Conservation (phyloP, 2,113 vertebrate species). For the Anolis sagrei region DNA sequence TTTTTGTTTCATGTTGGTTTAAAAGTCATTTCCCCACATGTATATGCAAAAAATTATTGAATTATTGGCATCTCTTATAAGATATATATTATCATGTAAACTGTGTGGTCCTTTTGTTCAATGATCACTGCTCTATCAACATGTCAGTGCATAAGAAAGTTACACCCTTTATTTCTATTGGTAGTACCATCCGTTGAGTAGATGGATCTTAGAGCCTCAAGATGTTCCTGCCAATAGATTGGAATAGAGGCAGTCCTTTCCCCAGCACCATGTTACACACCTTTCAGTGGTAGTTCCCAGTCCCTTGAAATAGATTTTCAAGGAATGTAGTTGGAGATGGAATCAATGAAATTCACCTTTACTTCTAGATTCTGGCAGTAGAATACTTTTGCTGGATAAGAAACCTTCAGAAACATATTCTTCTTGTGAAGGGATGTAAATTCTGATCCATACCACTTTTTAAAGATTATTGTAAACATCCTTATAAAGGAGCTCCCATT, state of each 20-base stretch:
- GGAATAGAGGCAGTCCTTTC: background rate
- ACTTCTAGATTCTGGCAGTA: background rate
- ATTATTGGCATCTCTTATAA: background rate
- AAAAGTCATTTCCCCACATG: background rate
- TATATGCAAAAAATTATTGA: background rate
- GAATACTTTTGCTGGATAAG: background rate
- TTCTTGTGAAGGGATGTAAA: background rate
- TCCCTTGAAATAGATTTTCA: background rate
- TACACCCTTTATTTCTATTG: background rate
- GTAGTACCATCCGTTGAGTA: background rate
- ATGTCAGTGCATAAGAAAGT: background rate
- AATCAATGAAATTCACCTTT: background rate
- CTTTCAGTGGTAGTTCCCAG: background rate
- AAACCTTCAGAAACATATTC: background rate
- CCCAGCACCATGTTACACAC: background rate
- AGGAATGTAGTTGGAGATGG: background rate
- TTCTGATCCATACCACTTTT: background rate
- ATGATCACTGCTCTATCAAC: background rate
- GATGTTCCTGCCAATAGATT: background rate
- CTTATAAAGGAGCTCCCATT: background rate
- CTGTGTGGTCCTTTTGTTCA: too few relatives aligned
- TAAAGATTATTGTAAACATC: background rate
- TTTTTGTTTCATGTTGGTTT: background rate
- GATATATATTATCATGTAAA: background rate
- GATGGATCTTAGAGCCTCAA: too few relatives aligned